Base-by-base conservation (phyloP, 2,888 invertebrate species). In the Polydrusus cervinus region DNA sequence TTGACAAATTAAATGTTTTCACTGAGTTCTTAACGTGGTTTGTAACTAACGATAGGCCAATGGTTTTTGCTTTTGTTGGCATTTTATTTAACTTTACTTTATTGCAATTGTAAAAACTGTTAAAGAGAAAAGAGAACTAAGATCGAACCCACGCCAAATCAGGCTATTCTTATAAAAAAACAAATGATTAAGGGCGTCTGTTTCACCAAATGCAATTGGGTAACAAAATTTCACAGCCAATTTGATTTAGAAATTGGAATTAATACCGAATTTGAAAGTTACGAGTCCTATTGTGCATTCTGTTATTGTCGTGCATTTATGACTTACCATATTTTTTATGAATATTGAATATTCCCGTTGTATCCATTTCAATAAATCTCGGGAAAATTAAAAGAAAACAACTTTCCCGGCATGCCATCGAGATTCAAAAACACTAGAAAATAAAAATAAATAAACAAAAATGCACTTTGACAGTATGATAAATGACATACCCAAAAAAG, bases 1-100 rank as follows among this genome's bases (percentile, higher is more conserved):
- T 77, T 0, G 77, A 77, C 8, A 77, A 38, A 20, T 55, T 25
- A 60, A 47, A 75, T 45, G 64, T 20, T 51, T 71, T 67, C n/a
- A 68, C 64, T 13, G 77, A 43, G 13, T 77, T 71, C 38, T 57
- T 67, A 16, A 69, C 60, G 14, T 69, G 40, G 16, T 13, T 43
- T n/a, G 34, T n/a, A 18, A 40, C 40, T 61, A 43, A 61, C 18
- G 40, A 47, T 9, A 47, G 7, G 16, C 47, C 1, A 5, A 16
- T 14, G 34, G 16, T 38, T 14, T n/a, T 51, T 9, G 5, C 13
- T 51, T 20, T 25, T 11, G 25, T 10, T 25, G 20, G 1, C 51
- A 51, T 51, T 51, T 6, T 49, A 18, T 49, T 14, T 9, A 16
- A 49, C n/a, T n/a, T n/a, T n/a, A 45, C 45, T 45, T 49, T 9